phyloP scores from a whole-genome alignment of 2,888 invertebrate species.

The Amiota communis region DNA sequence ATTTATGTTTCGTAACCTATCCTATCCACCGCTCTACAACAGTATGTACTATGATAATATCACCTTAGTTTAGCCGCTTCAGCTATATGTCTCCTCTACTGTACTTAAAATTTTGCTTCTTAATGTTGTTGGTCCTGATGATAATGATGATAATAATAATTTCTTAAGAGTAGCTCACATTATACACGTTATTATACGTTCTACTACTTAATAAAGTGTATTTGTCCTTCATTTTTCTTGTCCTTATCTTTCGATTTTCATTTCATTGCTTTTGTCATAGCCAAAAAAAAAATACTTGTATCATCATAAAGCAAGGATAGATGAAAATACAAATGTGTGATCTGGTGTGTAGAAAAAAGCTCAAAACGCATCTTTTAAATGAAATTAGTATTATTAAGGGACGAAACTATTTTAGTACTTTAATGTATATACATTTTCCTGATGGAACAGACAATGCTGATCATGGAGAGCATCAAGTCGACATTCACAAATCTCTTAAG shows the following conservation, averaged over 20 bases:
- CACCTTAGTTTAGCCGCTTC: too few species aligned
- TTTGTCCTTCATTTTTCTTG: background rate
- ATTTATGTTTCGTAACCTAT: slow-evolving; percentile 13
- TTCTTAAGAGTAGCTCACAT: background rate
- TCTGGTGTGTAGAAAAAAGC: too few species aligned
- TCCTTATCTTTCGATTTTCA: too few species aligned
- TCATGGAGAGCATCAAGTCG: too few species aligned
- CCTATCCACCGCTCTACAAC: background rate
- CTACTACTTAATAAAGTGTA: background rate
- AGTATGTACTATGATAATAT: too few species aligned
- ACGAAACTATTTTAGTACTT: background rate
- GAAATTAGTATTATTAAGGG: background rate
- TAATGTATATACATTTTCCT: too few species aligned
- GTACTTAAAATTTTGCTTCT: too few species aligned
- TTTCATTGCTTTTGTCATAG: background rate
- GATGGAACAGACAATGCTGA: background rate
- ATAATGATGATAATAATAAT: background rate
- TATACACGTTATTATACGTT: background rate
- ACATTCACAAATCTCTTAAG: background rate
- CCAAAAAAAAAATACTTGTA: background rate
- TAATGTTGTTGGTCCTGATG: background rate
- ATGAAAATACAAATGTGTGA: background rate
- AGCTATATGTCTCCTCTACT: too few species aligned
- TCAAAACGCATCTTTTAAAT: background rate
- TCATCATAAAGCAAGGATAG: background rate